Evolutionary conservation across 2,113 vertebrate genomes (phyloP).

Genomic region (Octodon degus): DNA sequence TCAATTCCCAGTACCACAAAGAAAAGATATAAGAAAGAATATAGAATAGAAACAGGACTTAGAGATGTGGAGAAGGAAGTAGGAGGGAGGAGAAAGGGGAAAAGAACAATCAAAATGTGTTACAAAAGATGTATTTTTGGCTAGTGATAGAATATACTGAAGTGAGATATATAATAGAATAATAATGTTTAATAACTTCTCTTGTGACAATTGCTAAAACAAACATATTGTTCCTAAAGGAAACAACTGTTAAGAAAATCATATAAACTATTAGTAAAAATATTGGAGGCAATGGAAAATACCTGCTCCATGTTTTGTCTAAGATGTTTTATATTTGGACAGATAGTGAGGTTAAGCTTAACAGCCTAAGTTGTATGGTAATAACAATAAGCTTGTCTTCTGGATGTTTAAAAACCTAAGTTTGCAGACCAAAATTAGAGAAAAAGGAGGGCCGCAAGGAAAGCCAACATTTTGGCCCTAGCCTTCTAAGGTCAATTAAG

Average conservation of each 20-base stretch:
- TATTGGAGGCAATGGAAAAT: not conserved
- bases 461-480: no score
- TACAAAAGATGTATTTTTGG: not conserved
- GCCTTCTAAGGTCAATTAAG: no score
- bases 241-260: not conserved
- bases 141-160: not conserved
- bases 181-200: not conserved
- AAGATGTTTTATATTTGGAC: no score
- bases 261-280: not conserved
- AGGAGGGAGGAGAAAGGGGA: not conserved
- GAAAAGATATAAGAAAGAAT: not conserved
- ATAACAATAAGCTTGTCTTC: no score
- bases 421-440: no score
- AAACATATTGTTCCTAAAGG: not conserved
- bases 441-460: no score
- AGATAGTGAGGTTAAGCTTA: no score
- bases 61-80: not conserved
- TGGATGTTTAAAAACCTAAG: no score
- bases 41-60: not conserved
- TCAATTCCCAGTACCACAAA: no score
- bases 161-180: not conserved
- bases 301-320: no score
- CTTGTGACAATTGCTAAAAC: not conserved
- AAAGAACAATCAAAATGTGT: not conserved
- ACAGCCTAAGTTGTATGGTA: no score